Evolutionary conservation across 1,140 invertebrate species (phyloP).

Genomic region (Semibalanus balanoides): DNA sequence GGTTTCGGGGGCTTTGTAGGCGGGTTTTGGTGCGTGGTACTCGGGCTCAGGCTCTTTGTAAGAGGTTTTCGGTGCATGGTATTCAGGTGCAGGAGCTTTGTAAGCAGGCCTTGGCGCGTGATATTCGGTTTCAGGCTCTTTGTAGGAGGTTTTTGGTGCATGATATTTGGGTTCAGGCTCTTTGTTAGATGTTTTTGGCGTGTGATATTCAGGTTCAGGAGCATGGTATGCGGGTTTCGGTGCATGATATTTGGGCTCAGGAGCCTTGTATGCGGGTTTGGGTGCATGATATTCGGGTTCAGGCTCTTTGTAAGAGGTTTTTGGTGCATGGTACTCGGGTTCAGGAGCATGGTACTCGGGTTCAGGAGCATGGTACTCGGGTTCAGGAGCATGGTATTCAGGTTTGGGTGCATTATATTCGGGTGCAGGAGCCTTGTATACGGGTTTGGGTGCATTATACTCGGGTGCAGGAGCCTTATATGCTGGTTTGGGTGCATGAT

Average conservation of each 20-base stretch:
- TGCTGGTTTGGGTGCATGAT: not conserved
- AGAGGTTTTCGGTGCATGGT: constrained; percentile 6
- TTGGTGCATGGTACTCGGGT: constrained; percentile 6
- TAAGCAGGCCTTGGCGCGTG: constrained; percentile 11
- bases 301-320: not conserved
- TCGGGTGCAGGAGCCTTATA: constrained; percentile 8
- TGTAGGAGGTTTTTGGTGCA: constrained; percentile 10
- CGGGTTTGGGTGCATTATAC: constrained; percentile 8
- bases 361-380: constrained; percentile 8
- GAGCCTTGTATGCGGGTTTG: constrained; percentile 8
- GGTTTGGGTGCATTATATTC: not conserved
- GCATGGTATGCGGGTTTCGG: constrained; percentile 10
- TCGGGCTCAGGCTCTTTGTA: not conserved
- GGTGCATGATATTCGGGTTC: not conserved
- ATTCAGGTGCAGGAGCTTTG: constrained; percentile 11
- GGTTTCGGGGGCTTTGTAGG: constrained; percentile 8
- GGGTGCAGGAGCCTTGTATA: constrained; percentile 3
- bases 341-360: constrained; percentile 10
- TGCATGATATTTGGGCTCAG: constrained; percentile 5
- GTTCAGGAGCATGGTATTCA: constrained; percentile 9
- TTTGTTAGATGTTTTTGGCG: not conserved
- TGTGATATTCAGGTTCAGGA: not conserved
- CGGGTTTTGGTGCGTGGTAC: constrained; percentile 9
- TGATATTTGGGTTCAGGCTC: constrained; percentile 9
- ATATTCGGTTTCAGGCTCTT: constrained; percentile 9